Evolutionary conservation across 2,888 invertebrate species (phyloP).

Genomic region (Chloromyia formosa): DNA sequence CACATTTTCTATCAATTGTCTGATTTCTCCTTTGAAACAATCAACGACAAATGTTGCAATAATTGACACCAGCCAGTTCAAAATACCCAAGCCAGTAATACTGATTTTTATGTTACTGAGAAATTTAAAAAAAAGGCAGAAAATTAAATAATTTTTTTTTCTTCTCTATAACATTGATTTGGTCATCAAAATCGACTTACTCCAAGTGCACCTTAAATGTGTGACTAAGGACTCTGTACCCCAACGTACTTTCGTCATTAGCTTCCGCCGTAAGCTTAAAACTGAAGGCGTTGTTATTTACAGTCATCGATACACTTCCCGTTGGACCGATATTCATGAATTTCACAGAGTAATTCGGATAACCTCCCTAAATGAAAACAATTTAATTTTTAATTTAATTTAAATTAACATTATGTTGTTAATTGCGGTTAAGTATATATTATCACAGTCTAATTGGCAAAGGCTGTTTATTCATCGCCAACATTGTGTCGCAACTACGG

Average conservation of each 20-base stretch:
- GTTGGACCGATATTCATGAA: slow-evolving; percentile 37
- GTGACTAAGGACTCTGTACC: background rate
- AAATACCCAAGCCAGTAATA: slow-evolving; percentile 21
- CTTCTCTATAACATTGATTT: background rate
- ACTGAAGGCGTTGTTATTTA: slow-evolving; percentile 3
- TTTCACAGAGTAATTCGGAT: slow-evolving; percentile 25
- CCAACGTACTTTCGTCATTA: background rate
- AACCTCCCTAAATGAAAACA: slow-evolving; percentile 8
- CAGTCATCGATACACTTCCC: slow-evolving; percentile 1
- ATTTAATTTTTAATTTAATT: too few relatives aligned
- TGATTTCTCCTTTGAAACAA: slow-evolving; percentile 22
- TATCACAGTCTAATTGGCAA: too few relatives aligned
- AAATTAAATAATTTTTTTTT: too few relatives aligned
- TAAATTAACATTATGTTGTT: too few relatives aligned
- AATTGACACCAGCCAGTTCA: slow-evolving; percentile 35
- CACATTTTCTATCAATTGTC: slow-evolving; percentile 10
- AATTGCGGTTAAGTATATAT: too few relatives aligned
- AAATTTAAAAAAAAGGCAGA: background rate
- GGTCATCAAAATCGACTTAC: slow-evolving; percentile 7
- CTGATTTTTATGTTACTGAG: slow-evolving; percentile 21
- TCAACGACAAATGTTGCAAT: slow-evolving; percentile 21
- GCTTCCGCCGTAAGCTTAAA: background rate
- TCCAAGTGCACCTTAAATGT: background rate
- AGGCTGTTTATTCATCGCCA: too few relatives aligned
- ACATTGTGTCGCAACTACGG: too few relatives aligned